These are phyloP conservation scores for Dromas ardeola DNA, from an alignment of 2,113 vertebrate species.

Conservation along the genomic window DNA sequence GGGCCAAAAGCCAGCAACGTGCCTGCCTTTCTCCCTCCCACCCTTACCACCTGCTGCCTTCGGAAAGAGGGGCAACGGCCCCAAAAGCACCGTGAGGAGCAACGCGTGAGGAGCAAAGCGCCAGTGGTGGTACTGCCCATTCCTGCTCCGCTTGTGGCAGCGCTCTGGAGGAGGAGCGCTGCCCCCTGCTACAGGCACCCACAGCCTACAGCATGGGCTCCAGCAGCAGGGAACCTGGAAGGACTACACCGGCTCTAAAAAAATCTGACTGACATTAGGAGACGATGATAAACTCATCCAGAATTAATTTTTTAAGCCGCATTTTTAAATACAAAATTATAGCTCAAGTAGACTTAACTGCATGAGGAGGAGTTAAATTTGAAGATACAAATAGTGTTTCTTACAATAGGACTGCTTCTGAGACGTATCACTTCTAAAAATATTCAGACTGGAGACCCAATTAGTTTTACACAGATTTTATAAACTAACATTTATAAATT, in stretches of 20 bases:
- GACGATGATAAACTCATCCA: neutral
- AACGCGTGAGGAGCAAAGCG: neutral
- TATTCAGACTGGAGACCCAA: neutral
- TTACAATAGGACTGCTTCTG: neutral
- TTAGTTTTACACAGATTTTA: neutral
- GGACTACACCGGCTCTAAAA: neutral
- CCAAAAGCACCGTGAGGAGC: accelerated
- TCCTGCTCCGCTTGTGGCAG: neutral
- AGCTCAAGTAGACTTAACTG: neutral
- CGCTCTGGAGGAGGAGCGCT: neutral
- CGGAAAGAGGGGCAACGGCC: neutral
- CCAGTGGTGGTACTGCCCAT: accelerated
- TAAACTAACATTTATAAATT: neutral
- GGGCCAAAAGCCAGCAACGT: neutral
- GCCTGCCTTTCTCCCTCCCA: neutral
- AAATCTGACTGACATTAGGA: neutral
- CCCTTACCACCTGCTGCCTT: neutral
- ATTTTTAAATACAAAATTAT: neutral
- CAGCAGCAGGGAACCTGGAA: neutral
- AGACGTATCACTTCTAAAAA: neutral
- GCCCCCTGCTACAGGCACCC: no score
- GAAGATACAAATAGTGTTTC: neutral
- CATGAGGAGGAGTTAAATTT: neutral
- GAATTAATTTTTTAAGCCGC: neutral
- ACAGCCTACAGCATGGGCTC: accelerated